Evolutionary conservation across 2,797 vertebrate species (phyloP).

Genomic region (Monodelphis domestica): DNA sequence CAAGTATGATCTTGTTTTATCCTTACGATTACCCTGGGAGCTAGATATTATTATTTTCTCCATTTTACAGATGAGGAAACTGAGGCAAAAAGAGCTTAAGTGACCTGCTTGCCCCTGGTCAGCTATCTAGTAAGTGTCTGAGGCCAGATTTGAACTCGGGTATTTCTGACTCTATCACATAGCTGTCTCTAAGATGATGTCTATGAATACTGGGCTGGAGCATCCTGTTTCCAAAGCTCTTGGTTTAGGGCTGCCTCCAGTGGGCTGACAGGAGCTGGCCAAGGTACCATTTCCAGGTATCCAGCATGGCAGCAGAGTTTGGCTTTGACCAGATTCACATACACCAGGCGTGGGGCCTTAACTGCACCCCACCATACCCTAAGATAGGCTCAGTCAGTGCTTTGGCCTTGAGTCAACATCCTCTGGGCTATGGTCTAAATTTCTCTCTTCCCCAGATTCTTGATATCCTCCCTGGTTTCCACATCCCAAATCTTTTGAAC

Average conservation of each 20-base stretch:
- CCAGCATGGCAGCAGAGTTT: too few species aligned
- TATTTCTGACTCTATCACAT: not conserved
- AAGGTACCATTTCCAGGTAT: not conserved
- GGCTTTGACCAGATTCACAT: too few species aligned
- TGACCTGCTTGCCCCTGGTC: not conserved
- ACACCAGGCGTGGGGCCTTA: not conserved
- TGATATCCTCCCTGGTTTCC: not conserved
- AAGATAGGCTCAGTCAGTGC: too few species aligned
- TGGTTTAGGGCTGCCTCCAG: not conserved
- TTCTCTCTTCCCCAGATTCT: not conserved
- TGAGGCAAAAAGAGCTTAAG: not conserved
- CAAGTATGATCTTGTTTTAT: not conserved
- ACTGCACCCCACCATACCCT: not conserved
- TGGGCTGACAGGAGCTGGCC: not conserved
- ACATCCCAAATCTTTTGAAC: not conserved
- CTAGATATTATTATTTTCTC: not conserved
- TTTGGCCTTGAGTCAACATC: not conserved
- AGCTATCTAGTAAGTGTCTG: not conserved
- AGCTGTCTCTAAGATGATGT: not conserved
- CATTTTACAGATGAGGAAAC: not conserved
- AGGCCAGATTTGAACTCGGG: not conserved
- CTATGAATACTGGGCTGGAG: not conserved
- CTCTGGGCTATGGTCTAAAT: not conserved
- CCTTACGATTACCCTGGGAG: not conserved
- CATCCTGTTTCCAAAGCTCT: not conserved